phyloP scores from a whole-genome alignment of 1,140 invertebrate genomes.

The Cataglyphis hispanica region DNA sequence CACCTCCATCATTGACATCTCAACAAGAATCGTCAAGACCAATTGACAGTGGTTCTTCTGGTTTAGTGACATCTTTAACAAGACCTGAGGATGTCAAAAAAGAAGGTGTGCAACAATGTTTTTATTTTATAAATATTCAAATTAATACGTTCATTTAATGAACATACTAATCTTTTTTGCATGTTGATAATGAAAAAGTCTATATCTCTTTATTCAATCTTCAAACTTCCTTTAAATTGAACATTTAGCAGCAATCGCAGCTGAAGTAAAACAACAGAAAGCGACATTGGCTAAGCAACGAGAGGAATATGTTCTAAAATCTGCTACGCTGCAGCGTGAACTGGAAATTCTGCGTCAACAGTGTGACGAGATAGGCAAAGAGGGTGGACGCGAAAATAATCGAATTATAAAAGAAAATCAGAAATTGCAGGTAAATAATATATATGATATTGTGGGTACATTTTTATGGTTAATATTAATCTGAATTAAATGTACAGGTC shows the following conservation, averaged over 20 bases:
- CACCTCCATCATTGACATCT: conserved; percentile 74
- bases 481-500: conserved; percentile 87
- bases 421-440: conserved; percentile 90
- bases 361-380: conserved; percentile 90
- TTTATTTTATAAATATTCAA: neutral
- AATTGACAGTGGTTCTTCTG: conserved; percentile 76
- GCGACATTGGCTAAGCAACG: conserved; percentile 92
- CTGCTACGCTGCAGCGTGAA: conserved; percentile 90
- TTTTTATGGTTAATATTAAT: conserved; percentile 6
- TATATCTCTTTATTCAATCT: conserved; percentile 13
- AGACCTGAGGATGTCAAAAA: conserved; percentile 85
- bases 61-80: conserved; percentile 73
- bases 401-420: conserved; percentile 92
- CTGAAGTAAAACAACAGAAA: conserved; percentile 93
- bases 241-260: conserved; percentile 89
- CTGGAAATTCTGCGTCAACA: conserved; percentile 92
- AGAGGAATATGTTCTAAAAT: conserved; percentile 92
- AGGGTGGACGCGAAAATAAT: conserved; percentile 89
- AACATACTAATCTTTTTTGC: neutral
- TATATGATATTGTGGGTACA: neutral
- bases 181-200: neutral
- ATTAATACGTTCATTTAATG: neutral
- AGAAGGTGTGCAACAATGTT: conserved; percentile 81
- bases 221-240: conserved; percentile 69
- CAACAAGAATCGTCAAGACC: conserved; percentile 76